Evolutionary conservation across 2,888 invertebrate genomes (phyloP).

Genomic region (Drosophila peninsularis): DNA sequence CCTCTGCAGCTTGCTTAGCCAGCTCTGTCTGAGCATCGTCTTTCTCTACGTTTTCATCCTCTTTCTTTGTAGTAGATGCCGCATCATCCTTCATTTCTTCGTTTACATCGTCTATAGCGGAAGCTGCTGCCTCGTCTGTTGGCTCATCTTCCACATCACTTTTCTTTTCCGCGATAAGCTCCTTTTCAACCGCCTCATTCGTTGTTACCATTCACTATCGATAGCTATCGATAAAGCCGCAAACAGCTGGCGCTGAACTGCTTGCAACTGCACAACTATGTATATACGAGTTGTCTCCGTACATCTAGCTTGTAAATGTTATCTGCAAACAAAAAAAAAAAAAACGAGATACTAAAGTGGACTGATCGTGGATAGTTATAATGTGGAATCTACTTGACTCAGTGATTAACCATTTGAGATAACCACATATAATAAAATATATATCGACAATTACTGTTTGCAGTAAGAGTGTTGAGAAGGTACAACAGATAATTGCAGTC

Average conservation of each 20-base stretch:
- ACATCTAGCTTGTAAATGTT: slow-evolving; percentile 11
- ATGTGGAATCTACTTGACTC: neutral
- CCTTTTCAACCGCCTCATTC: no score
- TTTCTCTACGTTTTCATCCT: neutral
- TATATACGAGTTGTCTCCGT: neutral
- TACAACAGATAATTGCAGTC: slow-evolving; percentile 10
- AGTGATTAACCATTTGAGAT: slow-evolving; percentile 2
- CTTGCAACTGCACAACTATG: neutral
- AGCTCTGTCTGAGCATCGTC: neutral
- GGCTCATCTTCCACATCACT: neutral
- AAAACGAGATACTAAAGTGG: neutral
- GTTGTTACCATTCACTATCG: no score
- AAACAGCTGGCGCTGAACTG: no score
- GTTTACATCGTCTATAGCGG: neutral
- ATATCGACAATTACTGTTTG: neutral
- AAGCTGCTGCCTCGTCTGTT: neutral
- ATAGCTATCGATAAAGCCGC: no score
- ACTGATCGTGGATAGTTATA: neutral
- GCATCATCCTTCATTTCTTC: neutral
- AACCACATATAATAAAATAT: neutral
- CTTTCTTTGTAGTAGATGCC: neutral
- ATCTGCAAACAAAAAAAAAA: slow-evolving; percentile 1
- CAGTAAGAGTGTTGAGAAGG: neutral
- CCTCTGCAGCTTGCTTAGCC: no score
- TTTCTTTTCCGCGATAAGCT: neutral